Base-by-base conservation (phyloP, 2,888 invertebrate genomes). In the Scaeva pyrastri region DNA sequence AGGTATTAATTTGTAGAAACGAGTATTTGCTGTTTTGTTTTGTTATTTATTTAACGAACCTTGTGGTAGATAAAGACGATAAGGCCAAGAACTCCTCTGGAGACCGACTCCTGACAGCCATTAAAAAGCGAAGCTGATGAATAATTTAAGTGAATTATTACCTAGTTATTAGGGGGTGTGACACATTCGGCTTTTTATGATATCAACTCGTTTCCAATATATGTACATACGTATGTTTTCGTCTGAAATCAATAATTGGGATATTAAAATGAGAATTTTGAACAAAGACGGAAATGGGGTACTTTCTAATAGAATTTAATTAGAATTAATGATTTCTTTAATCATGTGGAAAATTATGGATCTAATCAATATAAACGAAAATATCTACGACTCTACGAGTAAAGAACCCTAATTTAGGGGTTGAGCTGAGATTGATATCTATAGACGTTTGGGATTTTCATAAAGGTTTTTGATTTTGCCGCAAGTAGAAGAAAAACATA, bases 121-220 rank as follows among this genome's bases (percentile, higher is more conserved):
- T 66, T 66, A 48, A 48, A 19, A 48, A 19, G 14, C 12, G 26
- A 66, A 66, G 31, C 48, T 48, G 16, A 66, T 66, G 48, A 66
- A 66, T 66, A 48, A 66, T 66, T 66, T 48, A 66, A 66, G 48
- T 66, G 48, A 66, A 36, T 66, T 66, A 66, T 66, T 66, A 48
- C 19, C 45, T 16, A 12, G 26, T 45, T 26, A 64, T 66, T 66
- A 31, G 12, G 39, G 19, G 48, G 31, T 23, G 12, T 66, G 45
- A 48, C 66, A 66, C 19, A 66, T 36, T 66, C 21, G 39, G 12
- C 8, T 39, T 60, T 19, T 31, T 31, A 19, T 10, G 2, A 5
- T 36, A 52, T 12, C 12, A 14, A 31, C 2, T 23, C 19, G 14
- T 2, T 62, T 43, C 23, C 21, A 23, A 26, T n/a, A 26, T n/a